These are phyloP conservation scores for Rallus limicola DNA, from an alignment of 2,113 vertebrate genomes.

Conservation along the genomic window DNA sequence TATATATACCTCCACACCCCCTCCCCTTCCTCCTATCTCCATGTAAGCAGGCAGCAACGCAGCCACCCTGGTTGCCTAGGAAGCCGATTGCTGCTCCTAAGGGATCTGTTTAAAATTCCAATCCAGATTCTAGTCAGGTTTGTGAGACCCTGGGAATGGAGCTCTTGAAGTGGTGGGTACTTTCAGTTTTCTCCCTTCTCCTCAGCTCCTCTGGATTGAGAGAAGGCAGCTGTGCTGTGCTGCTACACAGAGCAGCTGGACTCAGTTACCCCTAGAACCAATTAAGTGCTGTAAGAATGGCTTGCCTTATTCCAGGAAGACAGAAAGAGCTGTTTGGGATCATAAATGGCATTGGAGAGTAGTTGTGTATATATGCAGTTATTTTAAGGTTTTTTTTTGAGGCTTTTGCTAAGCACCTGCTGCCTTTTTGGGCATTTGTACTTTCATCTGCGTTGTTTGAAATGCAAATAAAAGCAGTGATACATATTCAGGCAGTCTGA, in stretches of 20 bases:
- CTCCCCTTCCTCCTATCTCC: slow-evolving; percentile 2
- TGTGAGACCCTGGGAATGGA: slow-evolving; percentile 41
- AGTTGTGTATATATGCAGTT: neutral
- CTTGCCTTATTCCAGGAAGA: neutral
- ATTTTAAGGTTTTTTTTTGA: neutral
- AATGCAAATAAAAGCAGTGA: slow-evolving; percentile 48
- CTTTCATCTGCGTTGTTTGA: slow-evolving; percentile 41
- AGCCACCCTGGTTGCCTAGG: slow-evolving; percentile 62
- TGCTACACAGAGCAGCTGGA: slow-evolving; percentile 47
- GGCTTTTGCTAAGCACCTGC: slow-evolving; percentile 41
- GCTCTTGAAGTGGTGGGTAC: slow-evolving; percentile 8
- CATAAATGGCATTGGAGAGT: neutral
- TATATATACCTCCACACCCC: neutral
- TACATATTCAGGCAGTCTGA: slow-evolving; percentile 14
- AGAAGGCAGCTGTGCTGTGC: slow-evolving; percentile 52
- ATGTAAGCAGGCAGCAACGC: neutral
- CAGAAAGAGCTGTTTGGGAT: slow-evolving; percentile 11
- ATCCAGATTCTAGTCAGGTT: slow-evolving; percentile 52
- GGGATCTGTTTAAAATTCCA: slow-evolving; percentile 53
- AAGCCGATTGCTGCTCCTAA: slow-evolving; percentile 53
- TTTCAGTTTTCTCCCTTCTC: neutral
- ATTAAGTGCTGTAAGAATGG: slow-evolving; percentile 33
- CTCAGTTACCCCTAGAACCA: slow-evolving; percentile 46
- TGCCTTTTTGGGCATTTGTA: neutral
- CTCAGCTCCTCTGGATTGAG: neutral